Conservation (phyloP, 92 coral and sea anemone genomes). For the Epizoanthus ramosus region DNA sequence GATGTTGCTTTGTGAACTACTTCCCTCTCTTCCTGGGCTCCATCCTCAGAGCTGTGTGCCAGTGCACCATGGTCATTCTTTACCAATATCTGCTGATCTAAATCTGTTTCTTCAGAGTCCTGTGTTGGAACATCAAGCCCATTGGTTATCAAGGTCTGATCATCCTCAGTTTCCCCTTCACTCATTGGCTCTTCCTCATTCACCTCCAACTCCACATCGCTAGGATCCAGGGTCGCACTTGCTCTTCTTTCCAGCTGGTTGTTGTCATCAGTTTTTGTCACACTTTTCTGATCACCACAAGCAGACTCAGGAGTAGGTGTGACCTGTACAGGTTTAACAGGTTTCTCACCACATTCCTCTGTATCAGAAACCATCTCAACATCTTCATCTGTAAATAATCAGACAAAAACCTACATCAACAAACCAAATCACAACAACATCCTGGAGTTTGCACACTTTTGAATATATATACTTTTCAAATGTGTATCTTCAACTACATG, state of each 20-base stretch:
- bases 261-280: not conserved
- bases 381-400: constrained; percentile 43
- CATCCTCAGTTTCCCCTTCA: constrained; percentile 40
- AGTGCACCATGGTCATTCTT: constrained; percentile 44
- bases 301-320: constrained; percentile 16
- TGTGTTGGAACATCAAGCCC: not conserved
- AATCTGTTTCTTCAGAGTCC: constrained; percentile 18
- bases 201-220: constrained; percentile 62
- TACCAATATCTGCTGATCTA: constrained; percentile 40
- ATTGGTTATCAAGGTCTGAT: constrained; percentile 15
- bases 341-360: constrained; percentile 47
- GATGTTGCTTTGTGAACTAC: constrained; percentile 12
- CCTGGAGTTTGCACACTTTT: too few species aligned
- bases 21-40: constrained; percentile 19
- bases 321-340: not conserved
- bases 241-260: constrained; percentile 33
- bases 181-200: constrained; percentile 61
- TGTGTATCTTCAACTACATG: too few species aligned
- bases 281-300: constrained; percentile 14
- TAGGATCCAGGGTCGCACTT: constrained; percentile 57
- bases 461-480: too few species aligned
- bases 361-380: constrained; percentile 74
- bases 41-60: constrained; percentile 10
- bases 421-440: too few species aligned
- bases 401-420: too few species aligned